Conservation (phyloP, 2,888 invertebrate genomes). For the Xanthia icteritia region DNA sequence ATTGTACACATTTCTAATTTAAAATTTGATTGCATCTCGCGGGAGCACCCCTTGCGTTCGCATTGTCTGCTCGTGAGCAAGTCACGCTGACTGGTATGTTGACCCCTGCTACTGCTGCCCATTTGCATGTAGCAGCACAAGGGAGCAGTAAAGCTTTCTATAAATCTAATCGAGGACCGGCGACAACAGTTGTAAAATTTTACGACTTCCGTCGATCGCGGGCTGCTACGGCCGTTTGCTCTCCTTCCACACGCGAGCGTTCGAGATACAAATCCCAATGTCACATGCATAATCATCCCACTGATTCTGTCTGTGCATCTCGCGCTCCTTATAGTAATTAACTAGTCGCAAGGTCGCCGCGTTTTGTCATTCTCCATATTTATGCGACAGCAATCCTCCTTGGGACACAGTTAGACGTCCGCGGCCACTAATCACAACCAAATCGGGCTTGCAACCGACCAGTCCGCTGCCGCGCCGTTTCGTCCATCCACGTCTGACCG, state of each 20-base stretch:
- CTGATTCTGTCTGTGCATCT: slow-evolving; percentile 51
- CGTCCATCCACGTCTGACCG: slow-evolving; percentile 60
- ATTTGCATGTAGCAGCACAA: slow-evolving; percentile 70
- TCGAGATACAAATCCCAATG: slow-evolving; percentile 41
- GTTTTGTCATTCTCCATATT: slow-evolving; percentile 67
- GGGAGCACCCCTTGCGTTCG: slow-evolving; percentile 59
- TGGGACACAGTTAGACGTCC: slow-evolving; percentile 57
- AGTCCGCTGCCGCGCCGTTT: slow-evolving; percentile 47
- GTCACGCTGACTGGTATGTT: slow-evolving; percentile 66
- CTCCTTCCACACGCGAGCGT: slow-evolving; percentile 58
- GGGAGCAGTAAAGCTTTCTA: slow-evolving; percentile 79
- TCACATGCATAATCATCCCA: slow-evolving; percentile 47
- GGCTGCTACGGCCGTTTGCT: slow-evolving; percentile 59
- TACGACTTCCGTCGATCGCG: slow-evolving; percentile 78
- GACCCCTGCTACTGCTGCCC: slow-evolving; percentile 65
- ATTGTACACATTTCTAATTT: slow-evolving; percentile 78
- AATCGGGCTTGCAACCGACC: slow-evolving; percentile 60
- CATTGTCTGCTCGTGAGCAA: slow-evolving; percentile 58
- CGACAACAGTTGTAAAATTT: slow-evolving; percentile 76
- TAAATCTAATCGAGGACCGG: slow-evolving; percentile 75
- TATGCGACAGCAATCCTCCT: slow-evolving; percentile 58
- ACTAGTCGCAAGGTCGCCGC: slow-evolving; percentile 75
- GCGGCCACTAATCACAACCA: slow-evolving; percentile 61
- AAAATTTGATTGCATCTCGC: slow-evolving; percentile 76
- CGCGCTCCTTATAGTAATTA: slow-evolving; percentile 76